phyloP scores from a whole-genome alignment of 2,888 invertebrate species.

The Pseudoips prasinana region DNA sequence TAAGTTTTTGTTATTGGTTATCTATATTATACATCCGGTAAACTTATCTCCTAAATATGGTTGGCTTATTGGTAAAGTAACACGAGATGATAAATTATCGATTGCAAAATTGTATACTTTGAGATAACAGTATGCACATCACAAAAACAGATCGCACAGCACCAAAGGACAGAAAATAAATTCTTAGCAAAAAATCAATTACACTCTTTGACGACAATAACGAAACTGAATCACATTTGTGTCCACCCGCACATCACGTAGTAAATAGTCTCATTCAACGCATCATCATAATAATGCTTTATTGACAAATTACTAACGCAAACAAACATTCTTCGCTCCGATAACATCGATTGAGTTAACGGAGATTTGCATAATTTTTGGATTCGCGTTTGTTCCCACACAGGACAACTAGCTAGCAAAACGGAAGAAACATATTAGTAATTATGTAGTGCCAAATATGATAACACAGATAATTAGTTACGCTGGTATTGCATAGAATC shows the following conservation, averaged over 20 bases:
- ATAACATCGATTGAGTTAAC: not conserved
- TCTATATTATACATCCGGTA: too few species aligned
- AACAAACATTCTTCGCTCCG: conserved; percentile 52
- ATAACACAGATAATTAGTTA: too few species aligned
- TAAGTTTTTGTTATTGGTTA: too few species aligned
- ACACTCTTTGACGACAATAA: conserved; percentile 18
- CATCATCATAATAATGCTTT: too few species aligned
- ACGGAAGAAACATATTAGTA: too few species aligned
- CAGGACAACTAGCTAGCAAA: too few species aligned
- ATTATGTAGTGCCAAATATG: too few species aligned
- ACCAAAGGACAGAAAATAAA: conserved; percentile 7
- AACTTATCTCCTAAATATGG: too few species aligned
- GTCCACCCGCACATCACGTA: conserved; percentile 12
- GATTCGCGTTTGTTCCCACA: not conserved
- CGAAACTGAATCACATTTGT: conserved; percentile 31
- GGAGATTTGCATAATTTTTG: not conserved
- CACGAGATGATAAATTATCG: too few species aligned
- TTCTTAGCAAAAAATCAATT: conserved; percentile 10
- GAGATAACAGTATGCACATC: conserved; percentile 5
- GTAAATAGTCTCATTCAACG: conserved; percentile 44
- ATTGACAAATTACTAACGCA: conserved; percentile 62
- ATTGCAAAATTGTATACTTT: too few species aligned
- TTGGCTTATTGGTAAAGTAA: too few species aligned
- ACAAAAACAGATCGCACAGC: conserved; percentile 12
- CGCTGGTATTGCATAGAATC: too few species aligned